Base-by-base conservation (phyloP, 2,797 vertebrate species). In the Sciurus carolinensis region DNA sequence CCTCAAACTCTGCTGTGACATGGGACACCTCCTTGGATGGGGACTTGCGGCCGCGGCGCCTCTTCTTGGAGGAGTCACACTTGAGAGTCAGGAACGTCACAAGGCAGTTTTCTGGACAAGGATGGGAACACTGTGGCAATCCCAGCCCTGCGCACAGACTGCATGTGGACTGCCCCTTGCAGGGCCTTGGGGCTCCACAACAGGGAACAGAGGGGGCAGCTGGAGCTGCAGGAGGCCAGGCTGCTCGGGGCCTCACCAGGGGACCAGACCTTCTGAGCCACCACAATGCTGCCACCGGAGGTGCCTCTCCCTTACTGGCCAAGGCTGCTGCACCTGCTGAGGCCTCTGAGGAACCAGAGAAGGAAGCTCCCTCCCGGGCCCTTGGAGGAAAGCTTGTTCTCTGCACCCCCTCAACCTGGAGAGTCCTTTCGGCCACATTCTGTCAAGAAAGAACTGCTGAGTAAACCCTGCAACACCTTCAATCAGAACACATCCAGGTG, bases 61-160 rank as follows among this genome's bases (percentile, higher is more conserved):
- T 99, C 96, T 99, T 99, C 99, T 99, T 99, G 7, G 99, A 99
- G 1, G 99, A 99, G 97, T 99, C 99, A 0, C 99, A 99, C 97
- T 99, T 99, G 85, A 99, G 98, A 90, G 99, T 99, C 96, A 99
- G 99, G 33, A 99, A 99, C 1, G 99, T 99, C 85, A 99, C 98
- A 69, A 99, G 99, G 98, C 99, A 99, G 98, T 99, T 99, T 33
- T 99, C 99, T 84, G 99, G 99, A 95, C 98, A 99, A 84, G 99
- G 98, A 99, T 99, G 93, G 99, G 99, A 66, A 98, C 98, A 93
- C 98, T 98, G 99, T 97, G 94, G 92, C 54, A 28, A 59, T 8
- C 62, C 30, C 47, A 26, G n/a, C 59, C 26, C 39, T 39, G 69
- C 14, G 50, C 36, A 24, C 26, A 67, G 24, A 22, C 2, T 24